A percentile compares a stretch with the other conserved stretches of the same genome.
phyloP scores from a whole-genome alignment of 2,888 invertebrate genomes.

The Tetheella fluctuosa region DNA sequence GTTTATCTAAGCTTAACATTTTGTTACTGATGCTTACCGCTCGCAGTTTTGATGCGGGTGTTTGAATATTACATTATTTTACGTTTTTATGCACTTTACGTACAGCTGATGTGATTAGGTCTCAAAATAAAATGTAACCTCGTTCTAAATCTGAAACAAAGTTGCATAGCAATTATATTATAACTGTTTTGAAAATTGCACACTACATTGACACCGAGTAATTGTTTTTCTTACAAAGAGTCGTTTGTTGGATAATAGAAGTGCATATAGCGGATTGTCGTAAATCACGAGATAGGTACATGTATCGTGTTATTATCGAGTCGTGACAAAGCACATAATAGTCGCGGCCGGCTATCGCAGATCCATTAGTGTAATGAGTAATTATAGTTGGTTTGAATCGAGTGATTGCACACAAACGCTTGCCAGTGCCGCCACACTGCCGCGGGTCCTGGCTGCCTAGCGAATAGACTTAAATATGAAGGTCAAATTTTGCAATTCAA shows the following conservation, averaged over 20 bases:
- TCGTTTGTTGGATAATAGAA: constrained; percentile 3
- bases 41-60: constrained; percentile 12
- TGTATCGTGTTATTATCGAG: constrained; percentile 42
- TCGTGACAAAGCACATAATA: constrained; percentile 68
- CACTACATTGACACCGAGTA: constrained; percentile 4
- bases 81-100: constrained; percentile 16
- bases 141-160: constrained; percentile 12
- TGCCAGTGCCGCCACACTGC: constrained; percentile 29
- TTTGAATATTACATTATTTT: constrained; percentile 10
- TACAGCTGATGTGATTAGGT: neutral
- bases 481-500: constrained; percentile 65
- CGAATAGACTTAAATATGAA: constrained; percentile 49
- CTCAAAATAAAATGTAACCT: neutral
- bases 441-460: constrained; percentile 40
- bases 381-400: constrained; percentile 61
- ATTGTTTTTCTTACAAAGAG: neutral
- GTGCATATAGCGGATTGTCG: neutral
- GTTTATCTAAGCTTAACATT: constrained; percentile 31
- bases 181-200: neutral
- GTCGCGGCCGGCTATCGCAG: constrained; percentile 52
- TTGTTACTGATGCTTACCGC: constrained; percentile 17
- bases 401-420: constrained; percentile 50
- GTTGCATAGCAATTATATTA: constrained; percentile 7
- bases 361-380: constrained; percentile 75
- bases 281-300: constrained; percentile 3